phyloP scores from a whole-genome alignment of 1,140 invertebrate genomes.

The Caligus rogercresseyi region DNA sequence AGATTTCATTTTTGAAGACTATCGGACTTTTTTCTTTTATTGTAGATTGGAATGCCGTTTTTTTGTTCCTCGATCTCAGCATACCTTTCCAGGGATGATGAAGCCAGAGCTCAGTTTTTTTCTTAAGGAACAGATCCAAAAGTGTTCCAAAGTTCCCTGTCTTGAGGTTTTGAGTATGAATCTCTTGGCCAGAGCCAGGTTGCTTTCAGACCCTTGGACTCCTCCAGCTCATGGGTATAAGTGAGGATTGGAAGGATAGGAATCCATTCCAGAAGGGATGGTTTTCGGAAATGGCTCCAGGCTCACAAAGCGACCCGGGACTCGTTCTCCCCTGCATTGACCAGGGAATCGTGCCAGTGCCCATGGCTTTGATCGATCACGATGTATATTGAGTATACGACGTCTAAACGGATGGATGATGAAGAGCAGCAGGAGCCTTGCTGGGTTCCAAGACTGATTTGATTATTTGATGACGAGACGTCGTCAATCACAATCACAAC shows the following conservation, averaged over 20 bases:
- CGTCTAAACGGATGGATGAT: too few relatives aligned
- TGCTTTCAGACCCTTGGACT: conserved; percentile 29
- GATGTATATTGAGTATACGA: too few relatives aligned
- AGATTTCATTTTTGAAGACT: too few relatives aligned
- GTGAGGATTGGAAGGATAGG: conserved; percentile 68
- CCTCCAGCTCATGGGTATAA: conserved; percentile 48
- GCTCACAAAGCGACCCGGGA: conserved; percentile 57
- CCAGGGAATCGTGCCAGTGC: not conserved
- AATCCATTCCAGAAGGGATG: conserved; percentile 86
- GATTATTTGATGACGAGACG: too few relatives aligned
- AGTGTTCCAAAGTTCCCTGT: conserved; percentile 36
- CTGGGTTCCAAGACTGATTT: too few relatives aligned
- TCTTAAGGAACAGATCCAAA: conserved; percentile 32
- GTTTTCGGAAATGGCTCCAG: conserved; percentile 57
- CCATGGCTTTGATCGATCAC: not conserved
- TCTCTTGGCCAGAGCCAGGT: conserved; percentile 26
- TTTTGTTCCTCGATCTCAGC: too few relatives aligned
- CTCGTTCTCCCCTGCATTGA: conserved; percentile 39
- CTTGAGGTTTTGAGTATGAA: conserved; percentile 32
- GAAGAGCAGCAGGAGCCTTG: too few relatives aligned
- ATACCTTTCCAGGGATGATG: conserved; percentile 35
- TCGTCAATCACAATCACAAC: too few relatives aligned
- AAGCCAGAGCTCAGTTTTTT: conserved; percentile 32
- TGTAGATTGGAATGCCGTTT: too few relatives aligned
- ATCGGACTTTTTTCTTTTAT: too few relatives aligned